phyloP scores from a whole-genome alignment of 2,797 vertebrate species.

The Melanotaenia nigrans region DNA sequence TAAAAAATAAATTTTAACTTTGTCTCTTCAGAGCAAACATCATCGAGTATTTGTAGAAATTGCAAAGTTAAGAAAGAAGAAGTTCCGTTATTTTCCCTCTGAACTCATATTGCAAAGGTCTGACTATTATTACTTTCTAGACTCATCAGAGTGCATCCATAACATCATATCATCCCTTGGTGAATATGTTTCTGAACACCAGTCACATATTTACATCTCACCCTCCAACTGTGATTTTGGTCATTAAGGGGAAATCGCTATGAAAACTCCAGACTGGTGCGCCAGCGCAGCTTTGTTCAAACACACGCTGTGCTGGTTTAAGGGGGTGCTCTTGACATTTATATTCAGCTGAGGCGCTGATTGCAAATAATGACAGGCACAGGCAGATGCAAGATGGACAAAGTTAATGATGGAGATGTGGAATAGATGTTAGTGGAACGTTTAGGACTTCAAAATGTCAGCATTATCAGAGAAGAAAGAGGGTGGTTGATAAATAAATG shows the following conservation, averaged over 20 bases:
- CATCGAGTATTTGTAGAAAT: no score
- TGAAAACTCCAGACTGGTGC: constrained; percentile 33
- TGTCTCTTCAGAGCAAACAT: no score
- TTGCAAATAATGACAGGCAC: constrained; percentile 58
- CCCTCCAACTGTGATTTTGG: constrained; percentile 22
- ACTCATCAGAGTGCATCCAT: not conserved
- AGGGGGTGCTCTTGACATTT: constrained; percentile 68
- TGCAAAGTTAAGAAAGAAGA: no score
- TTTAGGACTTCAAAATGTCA: constrained; percentile 41
- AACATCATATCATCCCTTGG: not conserved
- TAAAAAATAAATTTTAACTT: no score
- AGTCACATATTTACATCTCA: constrained; percentile 27
- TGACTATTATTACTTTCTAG: not conserved
- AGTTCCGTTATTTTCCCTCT: no score
- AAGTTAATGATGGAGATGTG: constrained; percentile 45
- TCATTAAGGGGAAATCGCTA: constrained; percentile 42
- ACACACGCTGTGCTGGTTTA: constrained; percentile 41
- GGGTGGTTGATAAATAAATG: constrained; percentile 41
- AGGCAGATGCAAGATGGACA: constrained; percentile 41
- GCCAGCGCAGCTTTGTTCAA: constrained; percentile 26
- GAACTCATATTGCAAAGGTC: no score
- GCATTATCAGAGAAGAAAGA: constrained; percentile 46
- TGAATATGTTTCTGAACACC: constrained; percentile 13
- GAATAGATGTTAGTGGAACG: constrained; percentile 12
- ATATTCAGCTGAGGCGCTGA: constrained; percentile 49